Percentiles rank a stretch among this genome's conserved stretches.
Conservation (phyloP, 2,888 invertebrate genomes). For the Reticulitermes lucifugus region DNA sequence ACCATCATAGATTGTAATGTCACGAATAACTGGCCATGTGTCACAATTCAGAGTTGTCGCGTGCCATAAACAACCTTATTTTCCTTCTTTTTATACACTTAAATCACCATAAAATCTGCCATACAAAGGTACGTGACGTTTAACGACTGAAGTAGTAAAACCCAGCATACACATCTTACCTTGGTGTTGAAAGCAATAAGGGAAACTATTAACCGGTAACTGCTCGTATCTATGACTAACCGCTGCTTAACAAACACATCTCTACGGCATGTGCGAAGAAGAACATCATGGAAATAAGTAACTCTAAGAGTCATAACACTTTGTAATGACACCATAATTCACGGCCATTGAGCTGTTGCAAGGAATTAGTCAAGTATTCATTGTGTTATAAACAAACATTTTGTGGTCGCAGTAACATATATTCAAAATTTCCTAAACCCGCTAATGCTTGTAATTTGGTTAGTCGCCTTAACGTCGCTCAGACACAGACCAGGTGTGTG, state of each 20-base stretch:
- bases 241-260: neutral
- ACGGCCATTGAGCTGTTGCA: neutral
- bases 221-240: conserved; percentile 1
- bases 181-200: conserved; percentile 44
- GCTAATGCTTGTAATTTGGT: no score
- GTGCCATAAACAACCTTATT: neutral
- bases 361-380: neutral
- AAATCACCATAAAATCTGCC: conserved; percentile 50
- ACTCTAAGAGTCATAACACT: conserved; percentile 19
- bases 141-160: conserved; percentile 49
- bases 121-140: conserved; percentile 51
- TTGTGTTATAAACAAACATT: no score
- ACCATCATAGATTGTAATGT: neutral
- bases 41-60: neutral
- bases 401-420: no score
- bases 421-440: no score
- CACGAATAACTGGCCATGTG: neutral
- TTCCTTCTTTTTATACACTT: conserved; percentile 43
- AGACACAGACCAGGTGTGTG: no score
- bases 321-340: conserved; percentile 25
- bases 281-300: conserved; percentile 11
- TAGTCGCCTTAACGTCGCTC: no score
- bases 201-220: conserved; percentile 26
- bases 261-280: neutral
- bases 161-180: neutral